Conservation (phyloP, 2,113 vertebrate genomes). For the Lipotes vexillifer region DNA sequence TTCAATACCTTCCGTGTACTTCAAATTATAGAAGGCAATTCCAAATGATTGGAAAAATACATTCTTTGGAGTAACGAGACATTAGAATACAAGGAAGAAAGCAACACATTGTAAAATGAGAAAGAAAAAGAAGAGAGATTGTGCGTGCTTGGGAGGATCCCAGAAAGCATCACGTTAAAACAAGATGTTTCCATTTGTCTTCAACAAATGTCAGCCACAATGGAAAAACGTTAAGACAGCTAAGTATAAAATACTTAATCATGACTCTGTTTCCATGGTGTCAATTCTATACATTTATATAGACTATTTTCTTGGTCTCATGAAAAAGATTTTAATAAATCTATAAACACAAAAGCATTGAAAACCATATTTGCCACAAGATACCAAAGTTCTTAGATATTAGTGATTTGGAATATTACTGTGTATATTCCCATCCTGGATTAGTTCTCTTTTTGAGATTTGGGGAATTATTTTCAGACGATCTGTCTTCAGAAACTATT, state of each 20-base stretch:
- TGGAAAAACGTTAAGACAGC: constrained; percentile 29
- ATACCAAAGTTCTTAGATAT: constrained; percentile 37
- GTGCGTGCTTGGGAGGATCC: neutral
- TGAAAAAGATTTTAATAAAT: constrained; percentile 29
- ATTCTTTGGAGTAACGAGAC: neutral
- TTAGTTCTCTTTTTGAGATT: neutral
- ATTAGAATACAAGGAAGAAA: neutral
- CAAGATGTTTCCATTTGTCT: constrained; percentile 47
- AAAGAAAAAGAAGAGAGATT: neutral
- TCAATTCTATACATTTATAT: constrained; percentile 47
- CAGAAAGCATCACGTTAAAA: constrained; percentile 38
- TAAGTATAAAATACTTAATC: constrained; percentile 40
- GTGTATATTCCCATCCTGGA: neutral
- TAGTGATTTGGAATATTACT: neutral
- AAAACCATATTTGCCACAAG: constrained; percentile 28
- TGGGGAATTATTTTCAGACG: neutral
- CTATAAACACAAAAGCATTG: neutral
- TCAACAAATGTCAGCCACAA: constrained; percentile 46
- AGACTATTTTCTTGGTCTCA: constrained; percentile 5
- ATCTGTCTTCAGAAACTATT: constrained; percentile 32
- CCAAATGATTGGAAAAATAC: neutral
- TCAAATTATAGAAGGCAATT: neutral
- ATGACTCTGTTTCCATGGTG: constrained; percentile 44
- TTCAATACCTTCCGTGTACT: neutral
- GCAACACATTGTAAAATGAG: neutral